These are phyloP conservation scores for Apamea monoglypha DNA, from an alignment of 2,888 invertebrate genomes.

Conservation along the genomic window DNA sequence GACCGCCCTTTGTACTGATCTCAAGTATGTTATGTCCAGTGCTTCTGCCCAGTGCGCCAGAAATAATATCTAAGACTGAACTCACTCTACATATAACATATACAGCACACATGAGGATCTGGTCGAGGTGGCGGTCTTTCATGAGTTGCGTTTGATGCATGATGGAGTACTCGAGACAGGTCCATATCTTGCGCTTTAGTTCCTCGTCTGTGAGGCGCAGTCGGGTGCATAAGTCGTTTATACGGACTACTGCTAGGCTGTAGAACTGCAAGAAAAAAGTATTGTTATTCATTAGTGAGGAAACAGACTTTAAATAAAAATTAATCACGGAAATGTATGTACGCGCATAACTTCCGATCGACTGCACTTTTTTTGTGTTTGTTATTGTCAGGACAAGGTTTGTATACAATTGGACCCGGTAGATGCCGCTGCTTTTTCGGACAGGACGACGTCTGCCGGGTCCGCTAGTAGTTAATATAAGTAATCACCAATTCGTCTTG, in stretches of 20 bases:
- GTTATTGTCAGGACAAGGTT: too few species aligned
- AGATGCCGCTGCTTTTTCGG: too few species aligned
- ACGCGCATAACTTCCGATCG: too few species aligned
- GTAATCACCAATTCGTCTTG: not conserved
- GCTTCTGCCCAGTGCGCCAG: not conserved
- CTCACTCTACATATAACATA: slow-evolving; percentile 97
- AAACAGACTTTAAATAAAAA: not conserved
- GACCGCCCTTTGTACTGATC: not conserved
- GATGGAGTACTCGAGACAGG: slow-evolving; percentile 97
- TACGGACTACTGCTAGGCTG: slow-evolving; percentile 96
- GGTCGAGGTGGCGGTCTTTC: slow-evolving; percentile 98
- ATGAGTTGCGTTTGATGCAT: slow-evolving; percentile 95
- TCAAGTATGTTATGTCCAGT: not conserved
- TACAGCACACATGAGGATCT: slow-evolving; percentile 99
- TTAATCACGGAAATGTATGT: too few species aligned
- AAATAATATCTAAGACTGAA: not conserved
- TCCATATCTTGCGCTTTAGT: slow-evolving; percentile 97
- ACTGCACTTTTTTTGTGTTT: too few species aligned
- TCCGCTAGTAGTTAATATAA: not conserved
- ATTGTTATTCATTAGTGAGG: not conserved
- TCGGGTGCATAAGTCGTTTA: slow-evolving; percentile 96
- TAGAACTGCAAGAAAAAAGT: slow-evolving; percentile 93
- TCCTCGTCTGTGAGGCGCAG: slow-evolving; percentile 93
- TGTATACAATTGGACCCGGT: too few species aligned
- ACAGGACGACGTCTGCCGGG: too few species aligned